Base-by-base conservation (phyloP, 2,113 vertebrate species). In the Etheostoma spectabile region DNA sequence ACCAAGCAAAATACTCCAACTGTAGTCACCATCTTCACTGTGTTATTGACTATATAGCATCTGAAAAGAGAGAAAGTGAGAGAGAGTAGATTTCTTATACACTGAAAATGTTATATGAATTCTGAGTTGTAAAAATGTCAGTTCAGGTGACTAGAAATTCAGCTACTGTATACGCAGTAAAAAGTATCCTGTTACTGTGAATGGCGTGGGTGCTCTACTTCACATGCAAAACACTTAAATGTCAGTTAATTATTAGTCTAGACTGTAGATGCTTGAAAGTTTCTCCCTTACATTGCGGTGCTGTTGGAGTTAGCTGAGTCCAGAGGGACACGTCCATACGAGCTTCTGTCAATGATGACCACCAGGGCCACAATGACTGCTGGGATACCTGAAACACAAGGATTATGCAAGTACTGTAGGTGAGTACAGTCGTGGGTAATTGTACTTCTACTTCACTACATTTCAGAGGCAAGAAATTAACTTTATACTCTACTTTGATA, bases 341-440 rank as follows among this genome's bases (percentile, higher is more conserved):
- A 1, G 5, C 49, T 13, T 27, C 0, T 82, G 45, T 91, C 11
- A 27, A 88, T 51, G 48, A 80, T 51, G 60, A 65, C 42, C 12
- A 89, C 83, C 62, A 89, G 24, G 27, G 72, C 60, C 70, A 93
- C 91, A 14, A 92, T 82, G 57, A 92, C 67, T 2, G 79, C 92
- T 66, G 93, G 92, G 35, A 92, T 0, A n/a, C 92, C 94, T 92
- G 53, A 67, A 87, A 83, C 64, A 85, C 24, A 87, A n/a, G 3
- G n/a, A 46, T 27, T 10, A 15, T 13, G 11, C 13, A 60, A 35
- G 60, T 42, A 63, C 61, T 22, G 35, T n/a, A 60, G 4, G 5
- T 15, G 3, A 35, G 30, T 60, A 18, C 27, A 60, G 5, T 21
- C 8, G 19, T 60, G 55, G 24, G 55, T 57, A 15, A 14, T 57